A percentile compares a stretch with the other conserved stretches of the same genome.
Evolutionary conservation across 2,113 vertebrate genomes (phyloP).

Genomic region (Callospermophilus lateralis): DNA sequence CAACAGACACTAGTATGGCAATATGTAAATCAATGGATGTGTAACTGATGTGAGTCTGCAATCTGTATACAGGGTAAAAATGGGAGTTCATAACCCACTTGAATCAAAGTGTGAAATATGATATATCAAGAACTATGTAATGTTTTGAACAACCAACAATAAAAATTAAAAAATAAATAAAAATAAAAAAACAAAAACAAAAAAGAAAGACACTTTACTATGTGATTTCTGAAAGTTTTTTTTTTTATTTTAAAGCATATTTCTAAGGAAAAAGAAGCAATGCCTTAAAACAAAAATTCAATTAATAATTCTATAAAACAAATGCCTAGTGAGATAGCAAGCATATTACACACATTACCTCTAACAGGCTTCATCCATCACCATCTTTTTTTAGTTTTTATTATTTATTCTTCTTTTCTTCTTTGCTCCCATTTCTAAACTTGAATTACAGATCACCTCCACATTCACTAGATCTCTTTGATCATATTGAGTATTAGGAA

Average conservation of each 20-base stretch:
- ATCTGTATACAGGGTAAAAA: too few species aligned
- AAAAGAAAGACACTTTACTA: not conserved
- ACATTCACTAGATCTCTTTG: not conserved
- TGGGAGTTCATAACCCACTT: too few species aligned
- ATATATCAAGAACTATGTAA: too few species aligned
- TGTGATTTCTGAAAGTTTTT: not conserved
- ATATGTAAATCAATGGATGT: too few species aligned
- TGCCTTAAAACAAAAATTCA: not conserved
- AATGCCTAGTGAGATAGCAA: not conserved
- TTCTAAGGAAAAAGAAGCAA: constrained; percentile 26
- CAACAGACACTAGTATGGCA: too few species aligned
- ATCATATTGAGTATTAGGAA: not conserved
- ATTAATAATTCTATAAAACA: not conserved
- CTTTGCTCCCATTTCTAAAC: not conserved
- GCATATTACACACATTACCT: not conserved
- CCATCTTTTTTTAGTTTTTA: not conserved
- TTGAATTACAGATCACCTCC: not conserved
- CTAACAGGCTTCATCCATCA: not conserved
- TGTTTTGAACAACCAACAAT: too few species aligned
- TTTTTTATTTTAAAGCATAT: not conserved
- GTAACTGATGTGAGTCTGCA: too few species aligned
- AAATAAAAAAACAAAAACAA: too few species aligned
- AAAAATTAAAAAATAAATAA: too few species aligned
- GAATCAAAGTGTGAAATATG: too few species aligned
- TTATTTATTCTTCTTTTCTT: not conserved